Evolutionary conservation across 2,888 invertebrate species (phyloP), one percentile per base, ranked within the genome.

Genomic region (Protophormia terraenovae): DNA sequence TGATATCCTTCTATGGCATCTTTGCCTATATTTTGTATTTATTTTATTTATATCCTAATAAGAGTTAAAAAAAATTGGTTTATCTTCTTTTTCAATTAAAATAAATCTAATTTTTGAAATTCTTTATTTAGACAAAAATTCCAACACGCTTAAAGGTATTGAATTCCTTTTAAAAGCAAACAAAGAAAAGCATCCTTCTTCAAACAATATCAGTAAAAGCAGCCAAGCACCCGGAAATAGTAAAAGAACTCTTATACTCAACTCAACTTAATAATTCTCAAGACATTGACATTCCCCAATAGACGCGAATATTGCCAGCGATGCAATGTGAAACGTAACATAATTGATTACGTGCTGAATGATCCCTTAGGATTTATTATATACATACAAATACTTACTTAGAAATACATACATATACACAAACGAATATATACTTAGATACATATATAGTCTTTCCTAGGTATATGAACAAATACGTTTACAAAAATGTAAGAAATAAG

Each of bases 291-390:
- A 75, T 64, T 66, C 50, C 82, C 69, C 69, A 78, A 78, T 62
- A 85, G 82, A 78, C 73, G 78, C 81, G 77, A 69, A 69, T 78
- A 82, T 60, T 85, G 85, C 81, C 78, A 71, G 78, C 67, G 64
- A 75, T 82, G 73, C 81, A 75, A 58, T 53, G 73, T 38, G 47
- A 78, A 85, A 80, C 82, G 84, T 85, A 78, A 75, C 84, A 84
- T 87, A 87, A 88, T 88, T 87, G 87, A 87, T 87, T 88, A 87
- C 87, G 88, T 88, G 88, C 86, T 78, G 87, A 87, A 87, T 83
- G 86, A 87, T 87, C 79, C 78, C 72, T 27, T n/a, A 58, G 84
- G 85, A 87, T 86, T 86, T 87, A 79, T 86, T 86, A 80, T 76
- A 64, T 27, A 29, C 45, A 35, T 41, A 80, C 41, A 27, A 24